A percentile compares a stretch with the other conserved stretches of the same genome.
These are phyloP conservation scores for Cephus sareptanus DNA, from an alignment of 2,888 invertebrate species.

Conservation along the genomic window DNA sequence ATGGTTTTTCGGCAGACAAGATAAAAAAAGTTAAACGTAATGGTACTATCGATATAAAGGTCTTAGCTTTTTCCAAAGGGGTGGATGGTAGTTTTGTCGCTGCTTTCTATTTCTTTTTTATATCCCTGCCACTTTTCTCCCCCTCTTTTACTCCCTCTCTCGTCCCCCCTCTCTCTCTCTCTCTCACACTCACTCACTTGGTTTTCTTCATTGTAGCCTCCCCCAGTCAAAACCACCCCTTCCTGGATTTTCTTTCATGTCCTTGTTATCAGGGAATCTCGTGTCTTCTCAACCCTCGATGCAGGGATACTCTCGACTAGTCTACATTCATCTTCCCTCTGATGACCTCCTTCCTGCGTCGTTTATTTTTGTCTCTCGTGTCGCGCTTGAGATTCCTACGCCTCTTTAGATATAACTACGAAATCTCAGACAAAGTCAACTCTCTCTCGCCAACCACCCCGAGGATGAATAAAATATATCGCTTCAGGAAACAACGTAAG, in stretches of 20 bases:
- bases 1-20: too few species aligned
- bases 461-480: too few species aligned
- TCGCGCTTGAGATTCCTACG: too few species aligned
- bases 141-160: slow-evolving; percentile 6
- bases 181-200: background rate
- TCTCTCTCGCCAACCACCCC: too few species aligned
- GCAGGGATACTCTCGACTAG: slow-evolving; percentile 23
- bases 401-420: too few species aligned
- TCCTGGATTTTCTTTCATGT: background rate
- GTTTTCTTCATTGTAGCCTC: background rate
- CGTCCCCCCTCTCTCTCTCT: slow-evolving; percentile 7
- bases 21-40: too few species aligned
- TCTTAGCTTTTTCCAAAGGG: too few species aligned
- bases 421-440: too few species aligned
- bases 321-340: slow-evolving; percentile 35
- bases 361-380: slow-evolving; percentile 19
- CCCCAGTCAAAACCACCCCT: too few species aligned
- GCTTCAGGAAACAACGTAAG: too few species aligned
- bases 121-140: background rate
- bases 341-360: slow-evolving; percentile 29
- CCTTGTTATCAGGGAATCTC: slow-evolving; percentile 21
- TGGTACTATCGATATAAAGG: too few species aligned
- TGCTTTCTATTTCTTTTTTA: background rate
- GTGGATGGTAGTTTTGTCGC: too few species aligned
- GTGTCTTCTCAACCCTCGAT: slow-evolving; percentile 16